Percentiles rank a stretch among this genome's conserved stretches.
These are phyloP conservation scores for Anguilla anguilla DNA, from an alignment of 2,797 vertebrate genomes.

Conservation along the genomic window DNA sequence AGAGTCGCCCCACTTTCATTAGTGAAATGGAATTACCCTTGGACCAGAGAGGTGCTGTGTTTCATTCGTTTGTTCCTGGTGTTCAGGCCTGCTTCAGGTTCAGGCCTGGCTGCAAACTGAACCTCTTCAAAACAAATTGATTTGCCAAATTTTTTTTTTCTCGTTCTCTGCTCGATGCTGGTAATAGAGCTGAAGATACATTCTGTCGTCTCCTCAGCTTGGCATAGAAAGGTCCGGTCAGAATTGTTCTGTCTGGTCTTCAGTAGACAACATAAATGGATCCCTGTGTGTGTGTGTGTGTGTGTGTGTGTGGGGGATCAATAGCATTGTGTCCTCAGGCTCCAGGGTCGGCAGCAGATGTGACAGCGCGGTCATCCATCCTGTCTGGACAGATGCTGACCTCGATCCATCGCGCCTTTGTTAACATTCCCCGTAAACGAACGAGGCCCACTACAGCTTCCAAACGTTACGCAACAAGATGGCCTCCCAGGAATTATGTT, in stretches of 20 bases:
- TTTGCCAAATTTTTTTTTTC: neutral
- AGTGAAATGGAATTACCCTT: neutral
- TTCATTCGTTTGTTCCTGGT: neutral
- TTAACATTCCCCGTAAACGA: neutral
- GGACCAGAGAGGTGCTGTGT: neutral
- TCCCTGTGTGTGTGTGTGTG: neutral
- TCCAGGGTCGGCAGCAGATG: conserved; percentile 29
- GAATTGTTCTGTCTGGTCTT: neutral
- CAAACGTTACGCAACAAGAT: neutral
- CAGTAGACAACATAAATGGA: neutral
- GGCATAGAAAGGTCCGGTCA: too few species aligned
- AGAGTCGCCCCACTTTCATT: neutral
- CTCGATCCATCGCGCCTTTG: neutral
- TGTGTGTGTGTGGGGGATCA: conserved; percentile 39
- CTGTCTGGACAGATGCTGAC: conserved; percentile 38
- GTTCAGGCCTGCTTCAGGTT: too few species aligned
- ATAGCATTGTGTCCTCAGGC: conserved; percentile 31
- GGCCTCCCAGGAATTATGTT: neutral
- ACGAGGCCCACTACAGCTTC: neutral
- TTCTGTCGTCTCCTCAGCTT: neutral
- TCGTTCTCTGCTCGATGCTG: neutral
- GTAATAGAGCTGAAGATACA: neutral
- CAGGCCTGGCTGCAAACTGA: neutral
- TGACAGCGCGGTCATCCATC: conserved; percentile 33
- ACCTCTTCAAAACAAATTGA: neutral